A percentile compares a stretch with the other conserved stretches of the same genome.
These are phyloP conservation scores for Drosophila niveifrons DNA, from an alignment of 2,888 invertebrate species.

Conservation along the genomic window DNA sequence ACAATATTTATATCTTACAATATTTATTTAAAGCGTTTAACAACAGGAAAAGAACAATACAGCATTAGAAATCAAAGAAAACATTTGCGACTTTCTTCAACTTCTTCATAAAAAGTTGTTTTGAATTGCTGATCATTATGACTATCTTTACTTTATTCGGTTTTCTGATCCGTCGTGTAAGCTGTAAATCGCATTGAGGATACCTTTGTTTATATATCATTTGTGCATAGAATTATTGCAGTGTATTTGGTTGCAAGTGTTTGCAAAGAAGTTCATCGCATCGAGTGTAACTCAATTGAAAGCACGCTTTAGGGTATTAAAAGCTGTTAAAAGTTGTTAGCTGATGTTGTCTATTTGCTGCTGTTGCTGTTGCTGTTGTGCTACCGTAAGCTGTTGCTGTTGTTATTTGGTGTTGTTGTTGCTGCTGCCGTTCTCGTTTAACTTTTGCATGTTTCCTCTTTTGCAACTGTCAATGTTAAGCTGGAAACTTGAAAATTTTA, in stretches of 20 bases:
- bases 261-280: background rate
- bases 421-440: conserved; percentile 65
- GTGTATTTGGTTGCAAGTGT: background rate
- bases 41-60: no score
- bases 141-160: no score
- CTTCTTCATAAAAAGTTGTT: no score
- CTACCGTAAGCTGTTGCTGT: conserved; percentile 50
- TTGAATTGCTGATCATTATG: no score
- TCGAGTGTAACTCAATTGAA: conserved; percentile 4
- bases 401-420: conserved; percentile 19
- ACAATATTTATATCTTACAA: no score
- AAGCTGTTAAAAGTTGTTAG: conserved; percentile 19
- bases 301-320: conserved; percentile 27
- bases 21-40: no score
- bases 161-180: no score
- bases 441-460: conserved; percentile 74
- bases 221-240: background rate
- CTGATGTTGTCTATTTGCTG: conserved; percentile 15
- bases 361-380: conserved; percentile 31
- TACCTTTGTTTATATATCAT: background rate
- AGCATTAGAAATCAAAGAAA: no score
- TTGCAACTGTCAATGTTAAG: conserved; percentile 77
- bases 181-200: no score
- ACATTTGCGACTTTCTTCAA: no score
- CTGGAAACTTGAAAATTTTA: conserved; percentile 70